Evolutionary conservation across 2,113 vertebrate genomes (phyloP).

Genomic region (Hymenochirus boettgeri): DNA sequence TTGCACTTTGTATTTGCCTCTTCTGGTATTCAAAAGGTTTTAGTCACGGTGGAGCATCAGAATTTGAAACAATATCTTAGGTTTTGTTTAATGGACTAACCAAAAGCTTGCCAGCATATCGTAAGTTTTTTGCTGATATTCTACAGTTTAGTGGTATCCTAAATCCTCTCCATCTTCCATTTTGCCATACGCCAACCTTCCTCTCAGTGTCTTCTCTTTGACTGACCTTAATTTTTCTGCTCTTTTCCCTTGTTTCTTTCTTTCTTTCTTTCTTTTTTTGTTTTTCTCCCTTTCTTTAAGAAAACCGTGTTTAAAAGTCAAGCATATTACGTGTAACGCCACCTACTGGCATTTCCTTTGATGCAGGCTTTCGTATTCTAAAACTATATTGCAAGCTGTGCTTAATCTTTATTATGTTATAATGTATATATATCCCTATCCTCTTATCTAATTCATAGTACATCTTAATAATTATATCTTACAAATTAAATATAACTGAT

Average conservation of each 20-base stretch:
- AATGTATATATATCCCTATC: slow-evolving; percentile 16
- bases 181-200: slow-evolving; percentile 33
- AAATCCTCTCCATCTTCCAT: slow-evolving; percentile 57
- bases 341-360: slow-evolving; percentile 23
- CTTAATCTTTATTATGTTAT: slow-evolving; percentile 9
- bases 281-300: slow-evolving; percentile 14
- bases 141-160: slow-evolving; percentile 67
- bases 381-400: neutral
- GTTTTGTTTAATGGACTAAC: slow-evolving; percentile 54
- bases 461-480: too few relatives aligned
- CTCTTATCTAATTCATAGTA: too few relatives aligned
- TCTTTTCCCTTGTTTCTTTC: slow-evolving; percentile 27
- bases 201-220: slow-evolving; percentile 60
- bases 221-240: slow-evolving; percentile 42
- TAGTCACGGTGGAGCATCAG: slow-evolving; percentile 54
- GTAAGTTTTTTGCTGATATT: slow-evolving; percentile 51
- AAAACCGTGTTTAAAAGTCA: slow-evolving; percentile 21
- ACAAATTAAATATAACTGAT: too few relatives aligned
- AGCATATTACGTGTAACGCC: slow-evolving; percentile 34
- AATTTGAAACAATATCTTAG: slow-evolving; percentile 49
- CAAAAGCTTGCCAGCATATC: slow-evolving; percentile 47
- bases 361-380: slow-evolving; percentile 8
- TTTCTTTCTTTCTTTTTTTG: too few relatives aligned
- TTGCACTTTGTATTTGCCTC: slow-evolving; percentile 46
- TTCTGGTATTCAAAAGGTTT: slow-evolving; percentile 46